Conservation (phyloP, 2,888 invertebrate genomes). For the Beris morrisii region DNA sequence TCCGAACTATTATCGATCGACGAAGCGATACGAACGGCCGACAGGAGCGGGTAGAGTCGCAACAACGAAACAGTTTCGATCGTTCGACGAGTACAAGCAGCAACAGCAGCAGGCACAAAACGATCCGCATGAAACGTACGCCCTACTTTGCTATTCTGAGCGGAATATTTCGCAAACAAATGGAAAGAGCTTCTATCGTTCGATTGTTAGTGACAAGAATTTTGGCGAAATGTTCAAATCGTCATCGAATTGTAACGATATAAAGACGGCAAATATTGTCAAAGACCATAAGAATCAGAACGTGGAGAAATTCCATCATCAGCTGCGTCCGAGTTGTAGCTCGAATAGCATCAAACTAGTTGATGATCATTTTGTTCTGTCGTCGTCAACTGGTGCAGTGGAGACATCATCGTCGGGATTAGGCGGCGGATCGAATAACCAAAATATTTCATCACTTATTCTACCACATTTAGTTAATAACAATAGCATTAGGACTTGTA, state of each 20-base stretch:
- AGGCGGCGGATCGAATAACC: slow-evolving; percentile 4
- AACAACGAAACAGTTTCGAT: not conserved
- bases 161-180: no score
- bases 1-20: no score
- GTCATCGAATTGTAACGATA: slow-evolving; percentile 9
- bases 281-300: no score
- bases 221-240: slow-evolving; percentile 36
- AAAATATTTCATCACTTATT: slow-evolving; percentile 16
- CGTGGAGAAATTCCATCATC: not conserved
- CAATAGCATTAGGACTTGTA: slow-evolving; percentile 33
- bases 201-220: not conserved
- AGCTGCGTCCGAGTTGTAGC: not conserved
- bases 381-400: not conserved
- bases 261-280: no score
- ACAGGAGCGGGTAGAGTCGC: not conserved
- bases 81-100: not conserved
- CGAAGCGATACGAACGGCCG: no score
- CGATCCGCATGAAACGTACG: no score
- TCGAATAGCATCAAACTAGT: slow-evolving; percentile 7
- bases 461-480: slow-evolving; percentile 36
- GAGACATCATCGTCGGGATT: not conserved
- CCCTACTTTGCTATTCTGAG: no score
- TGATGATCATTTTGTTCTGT: slow-evolving; percentile 3
- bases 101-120: not conserved
- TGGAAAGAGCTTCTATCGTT: no score